phyloP scores from a whole-genome alignment of 2,888 invertebrate species.

The Epinotia bilunana region DNA sequence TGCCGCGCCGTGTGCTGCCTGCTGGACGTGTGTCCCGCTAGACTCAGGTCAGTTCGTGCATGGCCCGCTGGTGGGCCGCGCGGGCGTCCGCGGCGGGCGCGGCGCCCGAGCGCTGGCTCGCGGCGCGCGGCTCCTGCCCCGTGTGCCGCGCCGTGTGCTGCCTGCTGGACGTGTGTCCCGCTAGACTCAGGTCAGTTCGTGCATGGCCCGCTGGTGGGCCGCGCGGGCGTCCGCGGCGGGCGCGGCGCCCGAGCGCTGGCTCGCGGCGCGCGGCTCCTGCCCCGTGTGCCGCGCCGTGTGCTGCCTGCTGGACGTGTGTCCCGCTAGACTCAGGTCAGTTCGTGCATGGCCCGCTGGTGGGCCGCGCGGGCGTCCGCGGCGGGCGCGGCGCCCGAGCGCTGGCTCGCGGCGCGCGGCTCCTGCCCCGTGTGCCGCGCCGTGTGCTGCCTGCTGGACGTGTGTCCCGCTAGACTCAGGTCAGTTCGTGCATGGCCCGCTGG shows the following conservation, averaged over 20 bases:
- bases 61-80: constrained; percentile 95
- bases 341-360: no score
- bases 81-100: constrained; percentile 86
- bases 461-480: no score
- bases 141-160: constrained; percentile 23
- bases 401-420: no score
- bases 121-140: constrained; percentile 1
- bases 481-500: no score
- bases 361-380: no score
- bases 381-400: no score
- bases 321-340: constrained; percentile 52
- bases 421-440: no score
- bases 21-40: constrained; percentile 82
- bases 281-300: constrained; percentile 25
- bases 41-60: constrained; percentile 83
- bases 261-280: background rate
- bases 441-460: no score
- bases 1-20: constrained; percentile 24
- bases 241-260: constrained; percentile 69
- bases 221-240: constrained; percentile 87
- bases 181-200: constrained; percentile 76
- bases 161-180: constrained; percentile 82
- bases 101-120: constrained; percentile 55
- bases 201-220: constrained; percentile 95
- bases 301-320: constrained; percentile 80